Evolutionary conservation across 2,797 vertebrate species (phyloP).

Genomic region (Neostethus bicornis): DNA sequence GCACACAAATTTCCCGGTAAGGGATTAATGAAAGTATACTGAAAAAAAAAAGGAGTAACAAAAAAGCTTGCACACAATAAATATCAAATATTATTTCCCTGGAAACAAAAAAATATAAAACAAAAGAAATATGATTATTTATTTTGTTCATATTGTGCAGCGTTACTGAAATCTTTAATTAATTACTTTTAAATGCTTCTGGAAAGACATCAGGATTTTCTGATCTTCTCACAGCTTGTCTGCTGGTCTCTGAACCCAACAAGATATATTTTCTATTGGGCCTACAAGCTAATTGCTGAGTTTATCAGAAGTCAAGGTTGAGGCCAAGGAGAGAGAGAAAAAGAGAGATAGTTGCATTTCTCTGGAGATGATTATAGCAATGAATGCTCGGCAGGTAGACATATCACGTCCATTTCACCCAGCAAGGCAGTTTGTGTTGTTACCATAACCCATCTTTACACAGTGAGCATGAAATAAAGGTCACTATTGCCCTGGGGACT

Average conservation of each 20-base stretch:
- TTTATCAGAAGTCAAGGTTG: conserved; percentile 61
- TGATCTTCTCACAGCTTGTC: conserved; percentile 11
- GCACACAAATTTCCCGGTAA: too few relatives aligned
- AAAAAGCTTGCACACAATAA: too few relatives aligned
- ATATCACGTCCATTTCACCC: conserved; percentile 37
- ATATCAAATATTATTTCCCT: too few relatives aligned
- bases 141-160: too few relatives aligned
- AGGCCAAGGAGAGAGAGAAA: conserved; percentile 53
- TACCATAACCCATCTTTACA: conserved; percentile 9
- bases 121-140: conserved; percentile 2
- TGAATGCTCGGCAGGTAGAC: conserved; percentile 35
- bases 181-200: conserved; percentile 2
- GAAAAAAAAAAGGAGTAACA: neutral
- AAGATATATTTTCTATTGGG: conserved; percentile 40
- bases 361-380: conserved; percentile 43
- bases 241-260: conserved; percentile 40
- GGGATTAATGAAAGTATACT: too few relatives aligned
- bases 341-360: conserved; percentile 55
- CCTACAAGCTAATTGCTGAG: conserved; percentile 58
- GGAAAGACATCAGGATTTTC: conserved; percentile 5
- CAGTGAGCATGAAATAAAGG: conserved; percentile 14
- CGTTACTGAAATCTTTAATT: too few relatives aligned
- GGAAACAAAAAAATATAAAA: neutral
- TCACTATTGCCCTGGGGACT: conserved; percentile 36
- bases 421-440: conserved; percentile 27